phyloP scores from a whole-genome alignment of 2,797 vertebrate species.

The Synanceia verrucosa region DNA sequence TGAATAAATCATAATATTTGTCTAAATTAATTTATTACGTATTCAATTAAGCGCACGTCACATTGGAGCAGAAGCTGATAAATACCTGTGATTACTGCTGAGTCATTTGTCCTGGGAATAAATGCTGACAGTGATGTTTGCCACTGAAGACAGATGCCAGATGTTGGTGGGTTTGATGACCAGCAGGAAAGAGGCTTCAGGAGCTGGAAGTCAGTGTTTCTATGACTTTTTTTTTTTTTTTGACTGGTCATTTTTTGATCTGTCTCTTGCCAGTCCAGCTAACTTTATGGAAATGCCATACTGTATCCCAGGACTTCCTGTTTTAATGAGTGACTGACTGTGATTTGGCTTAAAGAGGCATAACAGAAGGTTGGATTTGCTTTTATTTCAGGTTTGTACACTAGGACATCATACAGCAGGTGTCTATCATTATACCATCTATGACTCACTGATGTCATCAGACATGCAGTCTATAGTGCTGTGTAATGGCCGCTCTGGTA shows the following conservation, averaged over 20 bases:
- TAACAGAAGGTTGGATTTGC: background rate
- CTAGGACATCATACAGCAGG: background rate
- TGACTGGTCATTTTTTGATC: fast-evolving
- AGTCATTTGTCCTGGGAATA: too few species aligned
- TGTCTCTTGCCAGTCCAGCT: too few species aligned
- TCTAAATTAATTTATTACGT: too few species aligned
- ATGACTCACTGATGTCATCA: constrained; percentile 3
- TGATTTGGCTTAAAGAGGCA: background rate
- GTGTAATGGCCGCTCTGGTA: background rate
- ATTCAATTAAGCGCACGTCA: too few species aligned
- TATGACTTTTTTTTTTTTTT: background rate
- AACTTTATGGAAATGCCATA: background rate
- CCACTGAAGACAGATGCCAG: background rate
- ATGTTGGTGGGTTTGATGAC: background rate
- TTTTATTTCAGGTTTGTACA: background rate
- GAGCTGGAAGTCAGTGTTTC: background rate
- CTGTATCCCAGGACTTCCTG: background rate
- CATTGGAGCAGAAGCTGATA: too few species aligned
- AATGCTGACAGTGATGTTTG: too few species aligned
- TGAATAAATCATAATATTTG: background rate
- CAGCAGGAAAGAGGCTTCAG: background rate
- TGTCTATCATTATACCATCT: background rate
- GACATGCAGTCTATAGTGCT: background rate
- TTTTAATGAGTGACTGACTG: background rate
- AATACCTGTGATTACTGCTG: too few species aligned